phyloP scores from a whole-genome alignment of 53 echinoderm and acorn worm genomes.

The Actinopyga echinites region DNA sequence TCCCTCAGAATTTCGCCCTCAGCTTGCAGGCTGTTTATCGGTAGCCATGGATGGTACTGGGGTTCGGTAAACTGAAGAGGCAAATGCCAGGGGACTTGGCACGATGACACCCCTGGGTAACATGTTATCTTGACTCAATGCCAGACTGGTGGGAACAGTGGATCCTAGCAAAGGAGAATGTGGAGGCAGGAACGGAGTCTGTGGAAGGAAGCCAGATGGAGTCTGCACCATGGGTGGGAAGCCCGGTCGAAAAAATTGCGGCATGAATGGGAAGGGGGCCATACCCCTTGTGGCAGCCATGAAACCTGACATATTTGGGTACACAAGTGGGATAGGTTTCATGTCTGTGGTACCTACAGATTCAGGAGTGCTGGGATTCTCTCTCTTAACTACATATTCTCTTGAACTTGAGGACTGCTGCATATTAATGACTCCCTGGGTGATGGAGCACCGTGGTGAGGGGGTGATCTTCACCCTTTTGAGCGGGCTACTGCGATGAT shows the following conservation, averaged over 20 bases:
- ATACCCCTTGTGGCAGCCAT: conserved; percentile 41
- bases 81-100: conserved; percentile 9
- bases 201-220: conserved; percentile 48
- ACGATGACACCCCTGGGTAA: conserved; percentile 32
- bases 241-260: conserved; percentile 4
- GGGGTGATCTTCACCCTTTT: conserved; percentile 87
- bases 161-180: conserved; percentile 51
- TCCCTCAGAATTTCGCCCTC: background rate
- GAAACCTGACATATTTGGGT: conserved; percentile 8
- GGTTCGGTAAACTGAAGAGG: conserved; percentile 24
- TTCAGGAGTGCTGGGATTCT: conserved; percentile 46
- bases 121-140: conserved; percentile 34
- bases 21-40: conserved; percentile 19
- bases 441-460: conserved; percentile 89
- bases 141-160: conserved; percentile 44
- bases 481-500: background rate
- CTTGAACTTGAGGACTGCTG: conserved; percentile 29
- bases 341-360: conserved; percentile 33
- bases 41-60: conserved; percentile 25
- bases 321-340: background rate
- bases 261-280: conserved; percentile 37
- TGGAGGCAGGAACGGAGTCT: conserved; percentile 53
- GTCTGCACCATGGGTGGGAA: conserved; percentile 53
- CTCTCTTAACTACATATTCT: conserved; percentile 39
- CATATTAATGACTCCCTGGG: conserved; percentile 92